Evolutionary conservation across 2,888 invertebrate species (phyloP), one percentile per base, ranked within the genome.

Genomic region (Spialia ferax): DNA sequence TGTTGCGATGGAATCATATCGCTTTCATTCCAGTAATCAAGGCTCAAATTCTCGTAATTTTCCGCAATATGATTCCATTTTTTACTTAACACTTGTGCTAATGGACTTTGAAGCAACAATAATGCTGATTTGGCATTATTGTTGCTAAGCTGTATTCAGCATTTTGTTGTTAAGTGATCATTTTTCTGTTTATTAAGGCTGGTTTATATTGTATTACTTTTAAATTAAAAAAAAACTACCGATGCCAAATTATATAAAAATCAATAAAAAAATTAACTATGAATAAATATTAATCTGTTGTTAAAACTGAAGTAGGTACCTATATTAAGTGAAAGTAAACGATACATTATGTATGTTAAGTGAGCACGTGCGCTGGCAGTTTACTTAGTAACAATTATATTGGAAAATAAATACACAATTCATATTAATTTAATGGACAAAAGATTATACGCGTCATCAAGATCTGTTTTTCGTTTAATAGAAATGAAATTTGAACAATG

Each of bases 11-110:
- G 60, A 11, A 32, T 32, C 45, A 45, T 13, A 59, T 59, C 20
- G 26, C 18, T 61, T 61, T 20, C 29, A 11, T 61, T 61, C 60
- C 23, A 29, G 18, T 48, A 20, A 61, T 48, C 32, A 7, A 8
- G 45, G 29, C 23, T 61, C 32, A 29, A 13, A 48, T 61, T 61
- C 61, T 50, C 11, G 61, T 48, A 48, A 61, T 61, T 32, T 60
- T 48, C 13, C 48, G 61, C 20, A 61, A 61, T 50, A 29, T 2
- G 61, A 61, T 48, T 13, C 18, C 29, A 13, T 5, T 48, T 45
- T 15, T 60, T 45, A 60, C 18, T 26, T 18, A 45, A 45, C 45
- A 61, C 20, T 48, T 7, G 2, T 26, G 50, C 23, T n/a, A n/a
- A 38, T 48, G 61, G 45, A 61, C 50, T 61, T 48, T 61, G 61